Conservation (phyloP, 2,888 invertebrate genomes). For the Quadriops clusia region DNA sequence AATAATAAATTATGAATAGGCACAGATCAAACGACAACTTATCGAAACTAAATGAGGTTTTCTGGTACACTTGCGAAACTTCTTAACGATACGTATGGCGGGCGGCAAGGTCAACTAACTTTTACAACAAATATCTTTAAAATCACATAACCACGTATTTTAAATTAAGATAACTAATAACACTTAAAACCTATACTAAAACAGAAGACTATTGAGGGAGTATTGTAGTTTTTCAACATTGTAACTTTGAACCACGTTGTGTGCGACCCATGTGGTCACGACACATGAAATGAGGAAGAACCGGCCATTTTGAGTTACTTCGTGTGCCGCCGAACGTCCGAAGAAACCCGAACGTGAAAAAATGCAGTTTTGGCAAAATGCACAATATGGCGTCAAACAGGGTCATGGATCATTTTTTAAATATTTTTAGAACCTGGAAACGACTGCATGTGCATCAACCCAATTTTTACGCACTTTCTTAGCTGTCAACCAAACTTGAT, state of each 20-base stretch:
- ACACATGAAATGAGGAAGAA: constrained; percentile 32
- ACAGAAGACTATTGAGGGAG: too few species aligned
- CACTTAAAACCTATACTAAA: constrained; percentile 1
- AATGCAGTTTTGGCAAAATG: constrained; percentile 11
- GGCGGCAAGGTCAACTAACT: constrained; percentile 15
- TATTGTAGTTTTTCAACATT: constrained; percentile 5
- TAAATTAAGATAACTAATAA: constrained; percentile 1
- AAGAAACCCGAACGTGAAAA: constrained; percentile 12
- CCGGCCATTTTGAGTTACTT: constrained; percentile 29
- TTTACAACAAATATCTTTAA: constrained; percentile 1
- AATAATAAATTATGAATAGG: constrained; percentile 8
- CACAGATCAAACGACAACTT: too few species aligned
- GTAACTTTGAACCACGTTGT: constrained; percentile 29
- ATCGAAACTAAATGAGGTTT: too few species aligned
- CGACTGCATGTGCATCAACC: too few species aligned
- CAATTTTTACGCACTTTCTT: too few species aligned
- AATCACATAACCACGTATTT: constrained; percentile 1
- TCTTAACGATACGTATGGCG: constrained; percentile 11
- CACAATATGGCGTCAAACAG: constrained; percentile 2
- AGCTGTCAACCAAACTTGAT: too few species aligned
- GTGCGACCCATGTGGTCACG: constrained; percentile 40
- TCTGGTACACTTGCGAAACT: too few species aligned
- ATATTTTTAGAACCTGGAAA: too few species aligned
- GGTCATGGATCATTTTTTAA: too few species aligned
- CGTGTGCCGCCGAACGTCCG: constrained; percentile 14